Evolutionary conservation across 2,113 vertebrate species (phyloP), one percentile per base, ranked within the genome.

Genomic region (Laterallus jamaicensis): DNA sequence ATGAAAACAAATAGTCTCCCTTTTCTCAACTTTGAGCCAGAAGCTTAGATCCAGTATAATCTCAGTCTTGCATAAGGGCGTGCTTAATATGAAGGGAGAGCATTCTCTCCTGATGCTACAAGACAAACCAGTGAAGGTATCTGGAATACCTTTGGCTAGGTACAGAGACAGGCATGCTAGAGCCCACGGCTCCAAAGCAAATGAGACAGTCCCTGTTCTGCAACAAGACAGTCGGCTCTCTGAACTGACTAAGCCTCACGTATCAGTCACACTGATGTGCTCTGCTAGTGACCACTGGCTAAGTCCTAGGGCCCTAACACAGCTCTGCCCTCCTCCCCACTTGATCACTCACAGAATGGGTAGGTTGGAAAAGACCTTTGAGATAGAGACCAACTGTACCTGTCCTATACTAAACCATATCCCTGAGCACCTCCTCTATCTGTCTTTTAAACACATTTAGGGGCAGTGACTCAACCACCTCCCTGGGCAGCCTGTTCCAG

Each of bases 1-100:
- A 82, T 40, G 37, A 89, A 86, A 91, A 92, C 18, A 83, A 77
- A 74, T 80, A 49, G 47, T 24, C 86, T 86, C 84, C 5, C 67
- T 92, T 87, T 77, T 40, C 47, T 55, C 64, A 86, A 1, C 75
- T 69, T 62, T 42, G 42, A 84, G n/a, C 8, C 39, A 56, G 19
- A 71, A 87, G 10, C 52, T 79, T 52, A 69, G 15, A 62, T 16
- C 11, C 39, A 69, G 29, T 35, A 62, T 35, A 64, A 76, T 66
- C 24, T 67, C 4, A 52, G 44, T 28, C 44, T 87, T 42, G 6
- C n/a, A 79, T n/a, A 56, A 64, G 73, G 10, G 12, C 11, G 25
- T 2, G 1, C 21, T 84, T 49, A 55, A 56, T 17, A 32, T 8
- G 25, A 87, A 78, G 9, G 13, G 16, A 94, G 19, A 64, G 16